Evolutionary conservation across 2,113 vertebrate genomes (phyloP).

Genomic region (Nansenia antarctica): DNA sequence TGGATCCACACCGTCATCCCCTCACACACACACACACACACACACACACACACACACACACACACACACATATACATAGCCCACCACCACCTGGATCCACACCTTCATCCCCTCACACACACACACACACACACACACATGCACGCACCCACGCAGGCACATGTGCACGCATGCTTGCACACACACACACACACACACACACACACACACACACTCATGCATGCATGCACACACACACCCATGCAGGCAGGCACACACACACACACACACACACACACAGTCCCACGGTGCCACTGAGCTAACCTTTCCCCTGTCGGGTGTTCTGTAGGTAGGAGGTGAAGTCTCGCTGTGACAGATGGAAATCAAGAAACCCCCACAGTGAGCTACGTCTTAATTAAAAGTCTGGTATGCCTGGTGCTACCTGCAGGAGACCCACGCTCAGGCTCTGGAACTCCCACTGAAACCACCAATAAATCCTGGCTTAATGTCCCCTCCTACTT

Average conservation of each 20-base stretch:
- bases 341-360: slow-evolving; percentile 4
- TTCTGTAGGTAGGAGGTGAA: slow-evolving; percentile 24
- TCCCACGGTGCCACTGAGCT: slow-evolving; percentile 8
- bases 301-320: slow-evolving; percentile 42
- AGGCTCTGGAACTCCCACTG: neutral
- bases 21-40: neutral
- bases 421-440: slow-evolving; percentile 19
- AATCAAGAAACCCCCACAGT: neutral
- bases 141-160: neutral
- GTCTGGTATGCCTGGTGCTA: slow-evolving; percentile 48
- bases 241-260: neutral
- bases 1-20: neutral
- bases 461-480: slow-evolving; percentile 29
- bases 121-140: slow-evolving; percentile 7
- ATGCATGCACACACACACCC: neutral
- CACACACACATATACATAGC: slow-evolving; percentile 3
- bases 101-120: neutral
- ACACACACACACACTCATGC: slow-evolving; percentile 6
- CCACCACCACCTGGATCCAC: neutral
- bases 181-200: neutral
- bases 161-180: neutral
- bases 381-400: slow-evolving; percentile 60
- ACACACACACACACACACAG: slow-evolving; percentile 9
- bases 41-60: slow-evolving; percentile 6
- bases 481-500: slow-evolving; percentile 19